These are phyloP conservation scores for Anser cygnoides DNA, from an alignment of 2,113 vertebrate species.

Conservation along the genomic window DNA sequence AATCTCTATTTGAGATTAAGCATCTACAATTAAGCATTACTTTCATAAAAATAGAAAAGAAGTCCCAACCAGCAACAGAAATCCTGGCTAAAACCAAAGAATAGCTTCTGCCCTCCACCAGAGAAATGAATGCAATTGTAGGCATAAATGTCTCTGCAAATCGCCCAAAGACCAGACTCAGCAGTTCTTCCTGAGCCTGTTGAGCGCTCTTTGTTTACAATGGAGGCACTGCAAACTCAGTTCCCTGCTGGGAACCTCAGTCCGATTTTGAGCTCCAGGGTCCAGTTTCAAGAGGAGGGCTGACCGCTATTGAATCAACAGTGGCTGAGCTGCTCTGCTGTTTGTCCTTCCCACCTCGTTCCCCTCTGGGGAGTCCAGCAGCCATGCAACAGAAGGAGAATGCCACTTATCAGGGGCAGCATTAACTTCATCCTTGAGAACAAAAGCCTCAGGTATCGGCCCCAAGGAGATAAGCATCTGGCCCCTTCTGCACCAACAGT, in stretches of 20 bases:
- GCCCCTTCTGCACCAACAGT: not conserved
- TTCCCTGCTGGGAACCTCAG: not conserved
- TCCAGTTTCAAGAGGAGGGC: not conserved
- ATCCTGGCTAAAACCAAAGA: not conserved
- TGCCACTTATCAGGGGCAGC: not conserved
- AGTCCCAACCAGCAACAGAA: not conserved
- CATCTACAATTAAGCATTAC: not conserved
- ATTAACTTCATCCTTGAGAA: not conserved
- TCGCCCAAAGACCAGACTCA: fast-evolving
- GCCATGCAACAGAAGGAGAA: not conserved
- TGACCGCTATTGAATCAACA: not conserved
- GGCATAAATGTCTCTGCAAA: not conserved
- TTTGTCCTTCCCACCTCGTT: not conserved
- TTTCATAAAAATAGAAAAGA: not conserved
- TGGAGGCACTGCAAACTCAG: not conserved
- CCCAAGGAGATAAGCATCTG: not conserved
- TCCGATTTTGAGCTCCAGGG: not conserved
- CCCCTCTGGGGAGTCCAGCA: not conserved
- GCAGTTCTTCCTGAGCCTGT: not conserved
- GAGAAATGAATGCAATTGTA: not conserved
- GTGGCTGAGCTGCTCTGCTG: fast-evolving
- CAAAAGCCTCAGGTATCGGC: not conserved
- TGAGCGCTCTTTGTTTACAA: not conserved
- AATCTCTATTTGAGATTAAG: not conserved
- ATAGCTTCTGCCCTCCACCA: not conserved